Evolutionary conservation across 2,113 vertebrate genomes (phyloP), one percentile per base, ranked within the genome.

Genomic region (Triplophysa siluroides): DNA sequence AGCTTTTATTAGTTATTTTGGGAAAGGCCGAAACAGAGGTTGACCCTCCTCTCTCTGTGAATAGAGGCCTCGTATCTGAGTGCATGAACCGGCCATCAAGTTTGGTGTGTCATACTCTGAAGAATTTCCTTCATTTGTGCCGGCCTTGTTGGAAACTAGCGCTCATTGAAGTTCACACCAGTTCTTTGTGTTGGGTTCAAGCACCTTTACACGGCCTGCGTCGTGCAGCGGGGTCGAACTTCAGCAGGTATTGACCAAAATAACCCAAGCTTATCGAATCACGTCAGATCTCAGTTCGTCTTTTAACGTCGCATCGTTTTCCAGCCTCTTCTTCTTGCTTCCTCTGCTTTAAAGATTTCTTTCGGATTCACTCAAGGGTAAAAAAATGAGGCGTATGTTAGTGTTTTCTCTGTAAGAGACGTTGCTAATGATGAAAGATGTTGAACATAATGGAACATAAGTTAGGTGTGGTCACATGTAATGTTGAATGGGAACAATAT

Each of bases 121-220:
- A 88, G 86, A 88, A 89, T 88, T 92, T 90, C 88, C 83, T 87
- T 85, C 69, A 88, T 91, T 90, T 91, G 87, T 88, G 78, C 74
- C 80, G 43, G 47, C 77, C 76, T 61, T 60, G 56, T 83, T 89
- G 82, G 81, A 85, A 85, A 83, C 68, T 45, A 71, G 41, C 41
- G 83, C 75, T 29, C 52, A 77, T 84, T 83, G 80, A 68, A 73
- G 85, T 87, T 90, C 85, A 90, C 83, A 85, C 88, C 88, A 81
- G 54, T 79, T 79, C 83, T 90, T 86, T 58, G 54, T 58, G 19
- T 21, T 58, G 88, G 82, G 89, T 72, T 75, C 18, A 81, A 29
- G 64, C 78, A 84, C 73, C 79, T 82, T 83, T 85, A 78, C 68
- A 66, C 77, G 78, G 52, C 18, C 21, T 24, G 1, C 11, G 7